Evolutionary conservation across 2,797 vertebrate genomes (phyloP).

Genomic region (Typhlichthys eigenmanni): DNA sequence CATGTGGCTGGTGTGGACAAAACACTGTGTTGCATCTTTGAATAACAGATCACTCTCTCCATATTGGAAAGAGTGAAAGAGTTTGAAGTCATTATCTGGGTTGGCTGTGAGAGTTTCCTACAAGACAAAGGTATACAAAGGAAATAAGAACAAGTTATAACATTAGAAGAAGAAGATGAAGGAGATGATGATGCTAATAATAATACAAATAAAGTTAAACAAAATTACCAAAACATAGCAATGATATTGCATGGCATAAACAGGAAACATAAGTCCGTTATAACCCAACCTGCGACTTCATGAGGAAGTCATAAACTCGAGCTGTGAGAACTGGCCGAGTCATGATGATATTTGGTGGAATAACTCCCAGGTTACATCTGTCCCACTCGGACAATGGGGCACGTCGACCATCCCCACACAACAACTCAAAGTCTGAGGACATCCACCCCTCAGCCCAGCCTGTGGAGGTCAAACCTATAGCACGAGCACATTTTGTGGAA

Average conservation of each 20-base stretch:
- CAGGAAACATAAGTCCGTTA: background rate
- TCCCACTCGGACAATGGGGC: conserved; percentile 82
- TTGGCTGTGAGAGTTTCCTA: conserved; percentile 80
- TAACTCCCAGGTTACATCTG: conserved; percentile 82
- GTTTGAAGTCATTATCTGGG: conserved; percentile 74
- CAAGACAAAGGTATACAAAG: conserved; percentile 2
- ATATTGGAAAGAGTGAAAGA: conserved; percentile 84
- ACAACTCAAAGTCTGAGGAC: conserved; percentile 80
- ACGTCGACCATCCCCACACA: conserved; percentile 80
- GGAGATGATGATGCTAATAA: background rate
- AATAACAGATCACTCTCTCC: conserved; percentile 89
- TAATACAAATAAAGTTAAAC: no score
- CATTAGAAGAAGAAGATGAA: background rate
- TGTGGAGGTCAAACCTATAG: conserved; percentile 77
- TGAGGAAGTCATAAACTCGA: conserved; percentile 85
- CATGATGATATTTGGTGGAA: conserved; percentile 86
- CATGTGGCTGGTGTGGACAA: conserved; percentile 81
- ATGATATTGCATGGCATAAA: background rate
- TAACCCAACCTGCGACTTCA: conserved; percentile 84
- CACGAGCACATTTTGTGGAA: background rate
- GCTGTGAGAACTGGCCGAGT: conserved; percentile 84
- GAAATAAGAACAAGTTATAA: background rate
- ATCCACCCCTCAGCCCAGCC: conserved; percentile 81
- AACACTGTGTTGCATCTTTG: conserved; percentile 83
- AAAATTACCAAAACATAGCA: background rate